Conservation (phyloP, 2,888 invertebrate species). For the Cataglyphis albicans region DNA sequence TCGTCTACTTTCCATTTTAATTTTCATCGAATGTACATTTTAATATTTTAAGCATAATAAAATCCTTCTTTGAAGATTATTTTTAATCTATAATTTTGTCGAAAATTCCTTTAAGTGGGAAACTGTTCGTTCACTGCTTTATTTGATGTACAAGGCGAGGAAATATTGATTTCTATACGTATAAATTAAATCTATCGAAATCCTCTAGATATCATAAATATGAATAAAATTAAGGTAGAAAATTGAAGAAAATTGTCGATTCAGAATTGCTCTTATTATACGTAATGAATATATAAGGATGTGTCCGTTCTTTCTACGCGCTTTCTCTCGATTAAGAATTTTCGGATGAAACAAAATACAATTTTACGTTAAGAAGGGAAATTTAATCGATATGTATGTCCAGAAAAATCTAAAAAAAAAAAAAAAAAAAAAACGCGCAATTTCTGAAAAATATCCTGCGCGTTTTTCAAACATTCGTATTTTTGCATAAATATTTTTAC, state of each 20-base stretch:
- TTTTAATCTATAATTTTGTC: neutral
- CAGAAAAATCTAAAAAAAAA: neutral
- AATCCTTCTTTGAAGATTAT: neutral
- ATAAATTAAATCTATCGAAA: neutral
- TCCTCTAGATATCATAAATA: neutral
- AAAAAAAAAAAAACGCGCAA: too few relatives aligned
- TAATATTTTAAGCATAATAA: neutral
- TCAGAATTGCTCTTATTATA: neutral
- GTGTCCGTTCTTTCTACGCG: neutral
- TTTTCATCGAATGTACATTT: neutral
- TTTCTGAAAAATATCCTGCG: neutral
- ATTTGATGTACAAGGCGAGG: neutral
- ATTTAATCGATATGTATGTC: neutral
- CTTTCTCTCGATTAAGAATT: constrained; percentile 2
- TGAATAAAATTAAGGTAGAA: neutral
- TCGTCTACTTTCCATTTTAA: neutral
- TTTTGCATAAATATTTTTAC: neutral
- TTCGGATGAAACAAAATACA: neutral
- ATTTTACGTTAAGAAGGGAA: neutral
- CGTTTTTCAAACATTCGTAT: neutral
- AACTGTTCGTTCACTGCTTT: neutral
- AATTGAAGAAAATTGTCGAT: neutral
- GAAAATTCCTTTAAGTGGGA: neutral
- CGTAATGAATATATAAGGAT: neutral
- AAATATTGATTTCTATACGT: neutral